Evolutionary conservation across 2,888 invertebrate genomes (phyloP).

Genomic region (Yponomeuta evonymella): DNA sequence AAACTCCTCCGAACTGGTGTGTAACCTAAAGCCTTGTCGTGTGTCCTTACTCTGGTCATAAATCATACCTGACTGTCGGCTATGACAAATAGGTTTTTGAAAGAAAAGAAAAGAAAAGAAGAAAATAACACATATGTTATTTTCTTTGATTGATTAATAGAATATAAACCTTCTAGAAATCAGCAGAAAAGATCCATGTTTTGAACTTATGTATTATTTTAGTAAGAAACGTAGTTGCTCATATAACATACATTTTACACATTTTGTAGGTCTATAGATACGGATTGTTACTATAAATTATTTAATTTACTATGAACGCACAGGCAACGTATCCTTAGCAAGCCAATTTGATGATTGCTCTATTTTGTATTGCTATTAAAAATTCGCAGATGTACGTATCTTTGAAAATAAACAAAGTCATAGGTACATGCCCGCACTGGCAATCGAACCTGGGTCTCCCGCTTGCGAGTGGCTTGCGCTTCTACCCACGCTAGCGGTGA

Average conservation of each 20-base stretch:
- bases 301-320: neutral
- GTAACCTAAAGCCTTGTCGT: neutral
- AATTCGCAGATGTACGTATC: too few species aligned
- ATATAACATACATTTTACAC: neutral
- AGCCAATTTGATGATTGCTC: neutral
- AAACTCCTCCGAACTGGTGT: neutral
- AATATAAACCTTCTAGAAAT: neutral
- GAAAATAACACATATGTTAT: neutral
- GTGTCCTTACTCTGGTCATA: constrained; percentile 7
- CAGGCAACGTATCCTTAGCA: neutral
- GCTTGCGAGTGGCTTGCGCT: too few species aligned
- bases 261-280: neutral
- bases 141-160: neutral
- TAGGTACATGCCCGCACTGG: too few species aligned
- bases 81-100: neutral
- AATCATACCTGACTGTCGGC: neutral
- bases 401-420: too few species aligned
- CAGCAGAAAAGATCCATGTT: too few species aligned
- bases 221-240: too few species aligned
- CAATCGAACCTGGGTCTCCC: too few species aligned
- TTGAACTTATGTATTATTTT: too few species aligned
- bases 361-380: neutral
- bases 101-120: too few species aligned
- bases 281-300: neutral
- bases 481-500: too few species aligned